phyloP scores from a whole-genome alignment of 2,797 vertebrate genomes.

The Gobio occitaniae region DNA sequence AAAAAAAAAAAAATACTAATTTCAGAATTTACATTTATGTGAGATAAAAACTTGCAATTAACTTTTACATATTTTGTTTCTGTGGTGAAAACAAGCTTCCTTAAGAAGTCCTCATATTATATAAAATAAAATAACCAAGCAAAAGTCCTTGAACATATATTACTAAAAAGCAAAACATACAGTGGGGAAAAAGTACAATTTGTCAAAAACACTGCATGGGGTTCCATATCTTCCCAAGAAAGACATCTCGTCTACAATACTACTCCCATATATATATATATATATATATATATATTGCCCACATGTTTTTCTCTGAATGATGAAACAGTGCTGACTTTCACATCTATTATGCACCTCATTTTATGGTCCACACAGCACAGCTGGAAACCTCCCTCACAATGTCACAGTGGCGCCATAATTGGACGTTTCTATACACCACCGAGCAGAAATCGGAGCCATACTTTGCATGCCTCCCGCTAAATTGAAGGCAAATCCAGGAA shows the following conservation, averaged over 20 bases:
- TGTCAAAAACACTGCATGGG: neutral
- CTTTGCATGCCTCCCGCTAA: constrained; percentile 40
- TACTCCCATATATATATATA: neutral
- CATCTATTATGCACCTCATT: constrained; percentile 48
- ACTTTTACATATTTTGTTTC: neutral
- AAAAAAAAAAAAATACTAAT: too few relatives aligned
- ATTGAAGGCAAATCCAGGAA: constrained; percentile 42
- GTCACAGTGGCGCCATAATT: constrained; percentile 38
- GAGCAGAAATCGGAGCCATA: constrained; percentile 30
- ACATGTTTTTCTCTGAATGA: constrained; percentile 30
- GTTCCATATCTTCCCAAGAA: neutral
- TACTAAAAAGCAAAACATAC: neutral
- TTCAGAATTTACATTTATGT: neutral
- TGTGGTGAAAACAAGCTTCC: neutral
- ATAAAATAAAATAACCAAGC: neutral
- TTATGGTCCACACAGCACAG: constrained; percentile 32
- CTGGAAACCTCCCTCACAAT: constrained; percentile 36
- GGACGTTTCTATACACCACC: constrained; percentile 49
- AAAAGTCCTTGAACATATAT: neutral
- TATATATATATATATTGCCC: neutral
- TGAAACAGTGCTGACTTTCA: constrained; percentile 32
- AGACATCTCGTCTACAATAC: neutral
- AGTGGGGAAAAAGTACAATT: neutral
- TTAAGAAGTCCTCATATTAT: neutral
- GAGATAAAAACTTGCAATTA: neutral